Evolutionary conservation across 1,140 invertebrate genomes (phyloP).

Genomic region (Gryllus bimaculatus): DNA sequence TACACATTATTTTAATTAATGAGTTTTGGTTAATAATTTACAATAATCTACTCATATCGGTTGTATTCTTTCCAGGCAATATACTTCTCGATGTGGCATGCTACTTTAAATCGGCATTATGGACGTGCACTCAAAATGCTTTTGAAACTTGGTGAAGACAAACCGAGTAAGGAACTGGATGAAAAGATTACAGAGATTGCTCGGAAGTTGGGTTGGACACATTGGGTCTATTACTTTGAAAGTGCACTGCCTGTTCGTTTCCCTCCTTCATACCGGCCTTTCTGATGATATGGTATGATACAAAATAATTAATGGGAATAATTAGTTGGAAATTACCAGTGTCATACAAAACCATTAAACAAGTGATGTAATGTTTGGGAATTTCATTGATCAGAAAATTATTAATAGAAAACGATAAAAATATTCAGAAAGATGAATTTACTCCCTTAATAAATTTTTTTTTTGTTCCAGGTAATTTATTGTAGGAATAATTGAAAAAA

Average conservation of each 20-base stretch:
- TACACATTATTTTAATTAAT: background rate
- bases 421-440: no score
- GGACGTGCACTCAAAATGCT: conserved; percentile 71
- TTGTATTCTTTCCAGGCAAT: conserved; percentile 42
- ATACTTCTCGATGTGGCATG: conserved; percentile 71
- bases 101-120: conserved; percentile 62
- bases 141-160: conserved; percentile 68
- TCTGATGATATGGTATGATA: conserved; percentile 36
- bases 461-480: background rate
- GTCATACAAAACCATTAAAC: no score
- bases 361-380: no score
- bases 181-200: conserved; percentile 58
- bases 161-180: conserved; percentile 60
- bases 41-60: conserved; percentile 8
- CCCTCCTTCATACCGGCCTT: conserved; percentile 50
- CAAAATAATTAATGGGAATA: no score
- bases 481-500: background rate
- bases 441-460: background rate
- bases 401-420: no score
- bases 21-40: conserved; percentile 24
- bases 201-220: conserved; percentile 54
- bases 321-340: no score
- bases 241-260: conserved; percentile 51
- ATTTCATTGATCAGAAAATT: no score
- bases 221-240: conserved; percentile 46